These are phyloP conservation scores for Phenacoccus solenopsis DNA, from an alignment of 1,140 invertebrate species.

Conservation along the genomic window DNA sequence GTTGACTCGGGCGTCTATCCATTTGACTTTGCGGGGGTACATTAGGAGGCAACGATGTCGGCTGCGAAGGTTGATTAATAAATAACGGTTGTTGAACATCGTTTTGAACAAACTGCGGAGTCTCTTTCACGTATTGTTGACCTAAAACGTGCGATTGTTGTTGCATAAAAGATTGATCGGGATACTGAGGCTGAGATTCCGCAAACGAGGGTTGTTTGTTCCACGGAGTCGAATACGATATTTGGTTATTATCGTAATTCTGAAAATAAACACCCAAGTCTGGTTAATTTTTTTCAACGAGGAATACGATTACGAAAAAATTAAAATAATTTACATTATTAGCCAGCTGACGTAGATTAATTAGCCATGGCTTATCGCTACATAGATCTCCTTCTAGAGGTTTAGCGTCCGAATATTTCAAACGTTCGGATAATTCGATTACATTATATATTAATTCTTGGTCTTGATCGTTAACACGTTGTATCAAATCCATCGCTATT, in stretches of 20 bases:
- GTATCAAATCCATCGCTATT: conserved; percentile 38
- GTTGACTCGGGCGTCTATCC: background rate
- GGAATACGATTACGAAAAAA: background rate
- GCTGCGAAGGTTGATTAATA: background rate
- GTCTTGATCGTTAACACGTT: background rate
- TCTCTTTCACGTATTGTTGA: background rate
- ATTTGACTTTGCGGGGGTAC: background rate
- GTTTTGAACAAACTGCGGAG: background rate
- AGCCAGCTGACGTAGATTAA: background rate
- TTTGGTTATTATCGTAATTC: too few species aligned
- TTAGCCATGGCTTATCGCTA: background rate
- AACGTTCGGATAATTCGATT: background rate
- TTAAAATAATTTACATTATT: background rate
- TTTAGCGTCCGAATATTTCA: background rate
- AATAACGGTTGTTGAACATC: background rate
- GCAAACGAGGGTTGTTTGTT: background rate
- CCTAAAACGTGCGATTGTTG: background rate
- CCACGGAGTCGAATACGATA: too few species aligned
- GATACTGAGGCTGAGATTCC: background rate
- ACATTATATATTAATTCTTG: background rate
- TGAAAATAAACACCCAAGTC: too few species aligned
- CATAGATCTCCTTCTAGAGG: background rate
- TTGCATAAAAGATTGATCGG: background rate
- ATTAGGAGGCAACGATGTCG: background rate
- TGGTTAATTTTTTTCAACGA: too few species aligned